Conservation (phyloP, 2,888 invertebrate species). For the Crossocerus cetratus region DNA sequence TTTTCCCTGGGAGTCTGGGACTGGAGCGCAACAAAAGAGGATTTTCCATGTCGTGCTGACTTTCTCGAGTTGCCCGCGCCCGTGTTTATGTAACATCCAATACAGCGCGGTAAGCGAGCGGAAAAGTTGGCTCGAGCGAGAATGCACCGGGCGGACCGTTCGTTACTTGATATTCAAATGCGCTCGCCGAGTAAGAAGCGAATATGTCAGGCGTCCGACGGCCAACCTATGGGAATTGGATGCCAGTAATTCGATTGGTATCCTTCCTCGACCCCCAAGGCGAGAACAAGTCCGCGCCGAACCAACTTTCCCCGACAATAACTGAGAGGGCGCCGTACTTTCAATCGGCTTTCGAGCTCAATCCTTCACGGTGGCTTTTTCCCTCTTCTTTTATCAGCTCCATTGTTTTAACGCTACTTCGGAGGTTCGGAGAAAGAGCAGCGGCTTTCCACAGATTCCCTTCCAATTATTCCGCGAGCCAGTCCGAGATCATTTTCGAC, state of each 20-base stretch:
- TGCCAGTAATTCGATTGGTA: neutral
- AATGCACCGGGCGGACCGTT: conserved; percentile 17
- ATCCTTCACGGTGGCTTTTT: too few species aligned
- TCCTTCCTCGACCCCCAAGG: neutral
- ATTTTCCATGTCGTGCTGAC: too few species aligned
- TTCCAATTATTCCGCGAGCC: too few species aligned
- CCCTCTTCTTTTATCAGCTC: too few species aligned
- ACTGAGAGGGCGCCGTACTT: too few species aligned
- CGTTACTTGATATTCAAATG: conserved; percentile 26
- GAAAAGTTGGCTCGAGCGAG: neutral
- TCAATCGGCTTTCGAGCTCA: too few species aligned
- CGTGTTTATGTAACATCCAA: conserved; percentile 13
- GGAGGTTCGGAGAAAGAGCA: too few species aligned
- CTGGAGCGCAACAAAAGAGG: neutral
- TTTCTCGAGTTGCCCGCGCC: too few species aligned
- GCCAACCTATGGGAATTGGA: neutral
- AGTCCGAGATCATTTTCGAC: too few species aligned
- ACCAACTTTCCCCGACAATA: neutral
- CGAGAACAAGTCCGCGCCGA: neutral
- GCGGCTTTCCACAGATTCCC: too few species aligned
- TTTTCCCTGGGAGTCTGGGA: too few species aligned
- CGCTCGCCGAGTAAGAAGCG: conserved; percentile 5
- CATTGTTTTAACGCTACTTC: too few species aligned
- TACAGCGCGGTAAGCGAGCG: neutral
- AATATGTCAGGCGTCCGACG: neutral